Conservation (phyloP, 2,113 vertebrate species). For the Colaptes auratus region DNA sequence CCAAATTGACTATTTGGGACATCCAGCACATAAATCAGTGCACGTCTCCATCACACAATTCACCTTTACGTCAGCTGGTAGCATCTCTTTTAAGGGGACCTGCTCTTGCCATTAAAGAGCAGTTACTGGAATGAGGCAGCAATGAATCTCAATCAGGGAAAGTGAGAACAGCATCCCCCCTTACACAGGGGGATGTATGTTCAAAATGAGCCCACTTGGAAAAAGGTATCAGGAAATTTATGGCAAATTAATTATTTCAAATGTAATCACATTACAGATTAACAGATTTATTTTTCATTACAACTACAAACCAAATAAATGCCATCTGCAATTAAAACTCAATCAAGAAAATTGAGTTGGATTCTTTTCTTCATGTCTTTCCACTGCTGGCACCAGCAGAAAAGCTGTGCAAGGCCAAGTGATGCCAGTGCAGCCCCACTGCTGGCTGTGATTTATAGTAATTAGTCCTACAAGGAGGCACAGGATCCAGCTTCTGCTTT, state of each 20-base stretch:
- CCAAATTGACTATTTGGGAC: slow-evolving; percentile 48
- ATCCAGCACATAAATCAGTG: slow-evolving; percentile 17
- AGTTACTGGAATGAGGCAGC: not conserved
- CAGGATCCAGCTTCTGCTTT: not conserved
- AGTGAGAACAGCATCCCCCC: not conserved
- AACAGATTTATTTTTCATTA: not conserved
- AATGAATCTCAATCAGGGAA: not conserved
- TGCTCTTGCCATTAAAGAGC: not conserved
- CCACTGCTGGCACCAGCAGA: not conserved
- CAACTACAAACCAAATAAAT: not conserved
- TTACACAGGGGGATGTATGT: not conserved
- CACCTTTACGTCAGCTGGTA: not conserved
- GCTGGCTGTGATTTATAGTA: not conserved
- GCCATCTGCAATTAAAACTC: not conserved
- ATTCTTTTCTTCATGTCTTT: not conserved
- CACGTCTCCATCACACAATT: not conserved
- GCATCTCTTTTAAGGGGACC: not conserved
- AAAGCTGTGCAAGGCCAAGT: not conserved
- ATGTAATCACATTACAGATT: not conserved
- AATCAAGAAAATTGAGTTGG: not conserved
- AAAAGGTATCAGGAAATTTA: not conserved
- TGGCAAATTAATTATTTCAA: not conserved
- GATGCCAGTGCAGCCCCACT: not conserved
- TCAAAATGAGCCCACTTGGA: not conserved
- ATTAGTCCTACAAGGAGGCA: not conserved